Conservation (phyloP, 2,888 invertebrate genomes). For the Andrena dorsata region DNA sequence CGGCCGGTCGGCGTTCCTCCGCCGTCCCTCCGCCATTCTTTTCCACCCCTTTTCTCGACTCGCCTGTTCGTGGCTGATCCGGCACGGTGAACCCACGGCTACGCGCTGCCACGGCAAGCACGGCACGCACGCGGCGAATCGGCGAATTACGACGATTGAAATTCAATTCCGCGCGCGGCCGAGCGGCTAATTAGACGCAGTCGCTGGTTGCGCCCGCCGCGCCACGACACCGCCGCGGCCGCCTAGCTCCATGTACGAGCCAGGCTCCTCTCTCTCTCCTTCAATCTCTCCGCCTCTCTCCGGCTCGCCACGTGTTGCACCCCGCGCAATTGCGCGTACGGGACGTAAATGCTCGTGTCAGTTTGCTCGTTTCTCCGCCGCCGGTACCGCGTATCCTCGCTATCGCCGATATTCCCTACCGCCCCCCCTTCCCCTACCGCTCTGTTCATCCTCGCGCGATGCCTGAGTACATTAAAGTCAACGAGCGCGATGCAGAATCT, state of each 20-base stretch:
- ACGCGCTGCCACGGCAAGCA: constrained; percentile 60
- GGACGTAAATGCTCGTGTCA: constrained; percentile 46
- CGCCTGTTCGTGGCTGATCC: constrained; percentile 7
- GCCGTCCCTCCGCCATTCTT: neutral
- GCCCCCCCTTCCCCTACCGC: neutral
- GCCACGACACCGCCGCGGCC: constrained; percentile 15
- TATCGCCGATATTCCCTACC: neutral
- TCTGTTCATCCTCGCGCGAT: neutral
- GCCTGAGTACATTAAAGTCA: constrained; percentile 38
- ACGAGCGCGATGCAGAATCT: constrained; percentile 39
- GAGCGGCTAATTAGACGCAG: constrained; percentile 79
- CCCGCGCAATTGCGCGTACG: constrained; percentile 59
- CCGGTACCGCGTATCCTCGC: constrained; percentile 11
- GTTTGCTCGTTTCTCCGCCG: constrained; percentile 42
- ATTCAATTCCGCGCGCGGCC: constrained; percentile 81
- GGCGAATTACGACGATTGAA: constrained; percentile 82
- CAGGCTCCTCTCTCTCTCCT: too few species aligned
- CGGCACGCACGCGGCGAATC: constrained; percentile 77
- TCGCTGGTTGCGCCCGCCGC: constrained; percentile 64
- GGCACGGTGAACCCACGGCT: constrained; percentile 27
- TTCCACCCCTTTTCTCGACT: neutral
- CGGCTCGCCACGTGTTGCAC: constrained; percentile 65
- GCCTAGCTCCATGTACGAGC: neutral
- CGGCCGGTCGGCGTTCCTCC: neutral
- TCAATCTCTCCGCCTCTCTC: neutral